Conservation (phyloP, 2,797 vertebrate genomes). For the Adrianichthys oophorus region DNA sequence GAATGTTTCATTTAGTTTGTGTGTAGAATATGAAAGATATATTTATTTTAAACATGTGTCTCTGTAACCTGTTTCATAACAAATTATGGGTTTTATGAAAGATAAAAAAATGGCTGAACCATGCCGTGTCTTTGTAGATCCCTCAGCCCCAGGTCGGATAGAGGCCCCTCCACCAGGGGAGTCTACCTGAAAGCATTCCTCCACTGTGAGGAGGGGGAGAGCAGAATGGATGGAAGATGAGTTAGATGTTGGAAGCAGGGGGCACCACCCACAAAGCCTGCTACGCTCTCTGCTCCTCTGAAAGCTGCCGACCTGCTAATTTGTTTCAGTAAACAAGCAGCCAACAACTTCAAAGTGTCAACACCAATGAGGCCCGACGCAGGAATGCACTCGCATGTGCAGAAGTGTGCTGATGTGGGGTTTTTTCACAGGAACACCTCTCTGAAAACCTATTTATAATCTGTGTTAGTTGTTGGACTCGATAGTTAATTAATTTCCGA, state of each 20-base stretch:
- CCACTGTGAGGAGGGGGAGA: background rate
- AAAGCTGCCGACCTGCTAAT: conserved; percentile 71
- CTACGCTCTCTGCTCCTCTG: conserved; percentile 70
- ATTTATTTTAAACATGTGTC: too few relatives aligned
- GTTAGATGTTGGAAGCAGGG: conserved; percentile 26
- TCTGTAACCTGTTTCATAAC: too few relatives aligned
- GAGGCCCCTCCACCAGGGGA: conserved; percentile 26
- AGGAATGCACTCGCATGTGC: conserved; percentile 53
- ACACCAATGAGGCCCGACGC: conserved; percentile 64
- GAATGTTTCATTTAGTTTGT: too few relatives aligned
- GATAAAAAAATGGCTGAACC: too few relatives aligned
- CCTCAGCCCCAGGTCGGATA: conserved; percentile 22
- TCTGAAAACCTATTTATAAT: background rate
- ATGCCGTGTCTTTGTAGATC: background rate
- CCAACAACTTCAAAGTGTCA: conserved; percentile 72
- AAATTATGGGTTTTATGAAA: too few relatives aligned
- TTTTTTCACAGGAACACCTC: background rate
- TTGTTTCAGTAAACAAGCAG: conserved; percentile 81
- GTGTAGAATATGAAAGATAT: too few relatives aligned
- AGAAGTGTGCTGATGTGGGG: conserved; percentile 5
- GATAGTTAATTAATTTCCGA: too few relatives aligned
- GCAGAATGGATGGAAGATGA: conserved; percentile 22
- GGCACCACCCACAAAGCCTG: conserved; percentile 61
- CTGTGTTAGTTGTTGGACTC: background rate
- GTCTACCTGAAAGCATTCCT: conserved; percentile 65